These are phyloP conservation scores for Andrena bucephala DNA, from an alignment of 2,888 invertebrate species.

Conservation along the genomic window DNA sequence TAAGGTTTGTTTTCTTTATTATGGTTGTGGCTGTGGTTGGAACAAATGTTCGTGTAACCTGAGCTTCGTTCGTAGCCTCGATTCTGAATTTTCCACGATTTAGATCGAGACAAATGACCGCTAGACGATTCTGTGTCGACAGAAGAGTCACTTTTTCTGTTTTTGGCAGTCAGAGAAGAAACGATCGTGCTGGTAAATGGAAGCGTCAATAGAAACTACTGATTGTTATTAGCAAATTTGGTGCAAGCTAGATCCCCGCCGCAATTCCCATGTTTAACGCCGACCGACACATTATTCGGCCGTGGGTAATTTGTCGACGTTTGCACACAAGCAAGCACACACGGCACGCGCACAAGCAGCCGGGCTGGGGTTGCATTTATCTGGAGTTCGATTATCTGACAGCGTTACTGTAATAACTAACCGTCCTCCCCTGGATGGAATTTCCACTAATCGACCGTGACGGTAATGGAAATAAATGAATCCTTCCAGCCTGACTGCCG, in stretches of 20 bases:
- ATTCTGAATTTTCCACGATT: not conserved
- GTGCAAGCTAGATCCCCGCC: constrained; percentile 53
- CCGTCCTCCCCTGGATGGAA: constrained; percentile 54
- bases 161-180: not conserved
- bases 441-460: constrained; percentile 65
- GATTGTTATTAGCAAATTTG: constrained; percentile 65
- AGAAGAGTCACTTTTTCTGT: not conserved
- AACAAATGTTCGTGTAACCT: not conserved
- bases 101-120: not conserved
- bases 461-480: constrained; percentile 63
- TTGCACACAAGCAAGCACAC: constrained; percentile 67
- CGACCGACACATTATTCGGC: constrained; percentile 68
- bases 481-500: constrained; percentile 29
- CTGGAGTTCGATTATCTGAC: constrained; percentile 60
- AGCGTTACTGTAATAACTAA: constrained; percentile 67
- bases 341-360: constrained; percentile 8
- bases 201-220: constrained; percentile 37
- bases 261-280: constrained; percentile 64
- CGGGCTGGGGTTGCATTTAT: constrained; percentile 58
- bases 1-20: too few species aligned
- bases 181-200: constrained; percentile 22
- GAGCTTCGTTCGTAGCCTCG: not conserved
- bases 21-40: too few species aligned
- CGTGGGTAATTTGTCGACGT: constrained; percentile 69
- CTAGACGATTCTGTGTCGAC: too few species aligned